Base-by-base conservation (phyloP, 2,888 invertebrate species). In the Merodon equestris region DNA sequence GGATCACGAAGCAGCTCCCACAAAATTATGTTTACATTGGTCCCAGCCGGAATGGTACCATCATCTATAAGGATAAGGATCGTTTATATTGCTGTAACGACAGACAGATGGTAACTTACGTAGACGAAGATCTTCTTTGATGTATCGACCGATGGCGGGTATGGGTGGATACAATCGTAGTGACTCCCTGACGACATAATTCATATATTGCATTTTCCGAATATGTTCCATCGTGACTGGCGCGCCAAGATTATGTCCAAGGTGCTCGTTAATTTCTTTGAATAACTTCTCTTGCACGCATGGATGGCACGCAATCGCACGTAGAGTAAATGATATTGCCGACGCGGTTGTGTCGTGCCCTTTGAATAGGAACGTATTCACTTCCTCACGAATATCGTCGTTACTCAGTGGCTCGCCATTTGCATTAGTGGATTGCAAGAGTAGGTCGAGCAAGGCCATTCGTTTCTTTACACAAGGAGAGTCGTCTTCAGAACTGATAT, bases 351-450 rank as follows among this genome's bases (percentile, higher is more conserved):
- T 89, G 36, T 89, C 88, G 58, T 88, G 88, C 1, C 89, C 88
- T 57, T 91, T 93, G 86, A 94, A 94, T 91, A 94, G 92, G 83
- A 94, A 93, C 0, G 94, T 94, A 82, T 93, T 92, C 0, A 94
- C 93, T 89, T 94, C 93, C 84, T 93, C 92, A 51, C 92, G 89
- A 15, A 94, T 91, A 66, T 91, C 91, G 13, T 90, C 87, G 68
- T 92, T 90, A 0, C 90, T 89, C 54, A 94, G 87, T 9, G 90
- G 90, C 63, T 89, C 83, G 0, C 91, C 92, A 50, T 91, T 90
- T 9, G 90, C 86, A 79, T 90, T 91, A 75, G 90, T 91, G 0
- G 92, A 89, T 58, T 92, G 88, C 14, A 94, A 85, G 5, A 94
- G 86, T 5, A 93, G 87, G 88, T 94, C 94, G 83, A 94, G 86